These are phyloP conservation scores for Philopedon plagiatum DNA, from an alignment of 2,888 invertebrate species.

Conservation along the genomic window DNA sequence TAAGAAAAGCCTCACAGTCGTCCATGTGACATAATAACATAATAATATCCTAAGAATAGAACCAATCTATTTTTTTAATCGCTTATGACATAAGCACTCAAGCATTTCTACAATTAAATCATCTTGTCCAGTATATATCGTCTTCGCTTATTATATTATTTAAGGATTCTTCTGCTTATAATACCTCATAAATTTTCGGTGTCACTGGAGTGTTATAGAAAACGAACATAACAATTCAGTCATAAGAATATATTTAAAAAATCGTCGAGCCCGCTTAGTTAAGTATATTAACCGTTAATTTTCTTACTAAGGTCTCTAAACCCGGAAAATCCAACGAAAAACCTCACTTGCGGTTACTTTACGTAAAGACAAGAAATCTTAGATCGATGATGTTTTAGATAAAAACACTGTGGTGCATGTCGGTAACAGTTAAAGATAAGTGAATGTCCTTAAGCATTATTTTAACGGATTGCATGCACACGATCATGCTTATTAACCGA, in stretches of 20 bases:
- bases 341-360: not conserved
- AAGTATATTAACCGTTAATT: not conserved
- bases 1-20: too few species aligned
- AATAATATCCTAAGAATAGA: too few species aligned
- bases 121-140: too few species aligned
- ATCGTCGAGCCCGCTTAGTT: not conserved
- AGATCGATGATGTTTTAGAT: conserved; percentile 15
- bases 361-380: conserved; percentile 12
- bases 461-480: conserved; percentile 19
- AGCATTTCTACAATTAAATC: too few species aligned
- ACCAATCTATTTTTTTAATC: too few species aligned
- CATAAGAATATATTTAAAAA: not conserved
- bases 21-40: too few species aligned
- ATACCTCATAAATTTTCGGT: too few species aligned
- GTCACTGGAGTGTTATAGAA: too few species aligned
- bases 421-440: conserved; percentile 17
- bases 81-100: too few species aligned
- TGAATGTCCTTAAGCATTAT: conserved; percentile 11
- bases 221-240: too few species aligned
- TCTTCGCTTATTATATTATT: too few species aligned
- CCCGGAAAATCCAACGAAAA: conserved; percentile 3
- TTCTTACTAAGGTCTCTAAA: not conserved
- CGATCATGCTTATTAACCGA: conserved; percentile 20
- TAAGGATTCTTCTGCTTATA: too few species aligned
- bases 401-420: conserved; percentile 17